A percentile compares a stretch with the other conserved stretches of the same genome.
Conservation (phyloP, 37 sponge, comb jelly and placozoan genomes). For the Theonella swinhoei region DNA sequence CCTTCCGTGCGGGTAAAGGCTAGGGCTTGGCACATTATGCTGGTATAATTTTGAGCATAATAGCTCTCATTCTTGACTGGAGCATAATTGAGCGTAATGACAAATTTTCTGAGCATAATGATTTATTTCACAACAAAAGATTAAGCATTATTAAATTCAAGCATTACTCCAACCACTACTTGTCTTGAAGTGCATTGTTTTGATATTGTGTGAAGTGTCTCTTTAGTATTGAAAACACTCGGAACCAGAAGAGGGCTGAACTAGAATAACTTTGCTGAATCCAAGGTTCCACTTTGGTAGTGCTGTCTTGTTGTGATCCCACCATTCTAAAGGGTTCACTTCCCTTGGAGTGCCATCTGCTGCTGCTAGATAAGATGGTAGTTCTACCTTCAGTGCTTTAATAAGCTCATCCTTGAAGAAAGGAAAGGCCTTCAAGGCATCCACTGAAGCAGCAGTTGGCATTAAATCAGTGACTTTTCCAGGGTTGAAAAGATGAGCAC, state of each 20-base stretch:
- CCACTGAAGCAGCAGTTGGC: conserved; percentile 25
- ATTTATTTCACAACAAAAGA: not conserved
- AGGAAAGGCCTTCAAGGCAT: not conserved
- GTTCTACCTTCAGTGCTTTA: conserved; percentile 12
- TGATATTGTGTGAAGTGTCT: too few species aligned
- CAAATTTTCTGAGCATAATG: too few species aligned
- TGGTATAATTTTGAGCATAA: too few species aligned
- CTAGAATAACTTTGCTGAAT: conserved; percentile 18
- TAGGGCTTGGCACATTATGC: too few species aligned
- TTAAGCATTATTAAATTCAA: conserved; percentile 2
- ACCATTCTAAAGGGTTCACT: conserved; percentile 8
- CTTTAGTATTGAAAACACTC: conserved; percentile 18
- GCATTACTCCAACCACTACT: not conserved
- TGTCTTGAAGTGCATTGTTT: not conserved
- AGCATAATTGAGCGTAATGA: too few species aligned
- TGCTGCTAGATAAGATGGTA: conserved; percentile 23
- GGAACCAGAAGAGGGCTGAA: conserved; percentile 32
- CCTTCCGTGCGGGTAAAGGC: too few species aligned
- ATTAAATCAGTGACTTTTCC: conserved; percentile 13
- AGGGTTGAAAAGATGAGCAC: conserved; percentile 23
- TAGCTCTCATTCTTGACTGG: too few species aligned
- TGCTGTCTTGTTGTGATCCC: not conserved
- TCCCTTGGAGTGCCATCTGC: conserved; percentile 31
- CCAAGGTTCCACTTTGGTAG: conserved; percentile 12
- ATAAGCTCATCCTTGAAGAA: conserved; percentile 5